These are phyloP conservation scores for Stomatorhinus walkeri DNA, from an alignment of 2,797 vertebrate species.

Conservation along the genomic window DNA sequence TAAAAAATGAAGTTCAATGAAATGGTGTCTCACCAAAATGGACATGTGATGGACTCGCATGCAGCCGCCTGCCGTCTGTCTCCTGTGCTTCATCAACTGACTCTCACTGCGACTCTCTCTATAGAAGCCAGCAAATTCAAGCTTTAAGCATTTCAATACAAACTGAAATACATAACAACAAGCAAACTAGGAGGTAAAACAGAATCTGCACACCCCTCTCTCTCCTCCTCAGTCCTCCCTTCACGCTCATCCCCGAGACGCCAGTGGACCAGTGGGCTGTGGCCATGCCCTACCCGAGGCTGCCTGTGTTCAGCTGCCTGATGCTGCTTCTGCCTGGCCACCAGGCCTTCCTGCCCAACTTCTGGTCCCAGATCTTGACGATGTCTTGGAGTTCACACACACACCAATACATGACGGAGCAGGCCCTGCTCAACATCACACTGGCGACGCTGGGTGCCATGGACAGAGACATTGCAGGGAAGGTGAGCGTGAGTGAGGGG, in stretches of 20 bases:
- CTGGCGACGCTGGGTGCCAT: constrained; percentile 59
- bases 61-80: neutral
- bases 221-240: neutral
- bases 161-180: neutral
- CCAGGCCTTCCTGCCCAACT: constrained; percentile 70
- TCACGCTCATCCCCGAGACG: neutral
- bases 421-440: constrained; percentile 68
- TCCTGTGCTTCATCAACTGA: neutral
- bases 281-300: constrained; percentile 12
- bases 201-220: neutral
- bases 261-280: constrained; percentile 16
- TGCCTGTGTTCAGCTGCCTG: constrained; percentile 41
- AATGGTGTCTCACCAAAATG: neutral
- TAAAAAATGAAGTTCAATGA: neutral
- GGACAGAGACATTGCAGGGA: constrained; percentile 30
- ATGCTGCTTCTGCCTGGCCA: constrained; percentile 50
- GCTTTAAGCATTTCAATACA: neutral
- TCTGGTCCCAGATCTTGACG: constrained; percentile 70
- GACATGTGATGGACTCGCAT: neutral
- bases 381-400: constrained; percentile 69
- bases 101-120: neutral
- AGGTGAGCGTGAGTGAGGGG: constrained; percentile 43
- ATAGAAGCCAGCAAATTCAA: neutral
- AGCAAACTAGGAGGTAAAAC: neutral
- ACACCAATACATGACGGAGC: constrained; percentile 78